Evolutionary conservation across 2,888 invertebrate species (phyloP).

Genomic region (Drosophila falleni): DNA sequence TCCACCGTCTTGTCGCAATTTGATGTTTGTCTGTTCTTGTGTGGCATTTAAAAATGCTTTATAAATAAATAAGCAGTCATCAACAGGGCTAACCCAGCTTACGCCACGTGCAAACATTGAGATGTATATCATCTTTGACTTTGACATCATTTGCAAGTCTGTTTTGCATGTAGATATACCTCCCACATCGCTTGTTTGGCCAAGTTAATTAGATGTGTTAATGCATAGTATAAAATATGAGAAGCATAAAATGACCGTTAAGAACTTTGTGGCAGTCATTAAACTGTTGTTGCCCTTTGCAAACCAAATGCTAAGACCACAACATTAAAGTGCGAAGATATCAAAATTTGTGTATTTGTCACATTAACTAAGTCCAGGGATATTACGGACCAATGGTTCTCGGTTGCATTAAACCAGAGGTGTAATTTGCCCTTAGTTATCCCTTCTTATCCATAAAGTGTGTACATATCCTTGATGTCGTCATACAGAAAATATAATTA

Average conservation of each 20-base stretch:
- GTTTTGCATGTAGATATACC: conserved; percentile 47
- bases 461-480: not conserved
- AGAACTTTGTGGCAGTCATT: conserved; percentile 39
- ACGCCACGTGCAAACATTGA: conserved; percentile 39
- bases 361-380: conserved; percentile 4
- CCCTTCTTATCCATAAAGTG: conserved; percentile 22
- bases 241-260: conserved; percentile 40
- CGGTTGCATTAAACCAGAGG: not conserved
- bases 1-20: conserved; percentile 17
- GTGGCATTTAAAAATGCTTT: conserved; percentile 64
- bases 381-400: conserved; percentile 1
- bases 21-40: conserved; percentile 25
- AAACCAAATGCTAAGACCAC: conserved; percentile 10
- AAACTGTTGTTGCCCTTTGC: conserved; percentile 17
- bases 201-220: conserved; percentile 53
- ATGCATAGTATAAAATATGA: conserved; percentile 24
- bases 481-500: conserved; percentile 43
- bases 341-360: conserved; percentile 7
- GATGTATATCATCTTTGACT: conserved; percentile 19
- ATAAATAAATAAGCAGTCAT: conserved; percentile 70
- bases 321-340: conserved; percentile 9
- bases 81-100: conserved; percentile 32
- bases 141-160: conserved; percentile 53
- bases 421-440: conserved; percentile 4
- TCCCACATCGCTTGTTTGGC: conserved; percentile 33